phyloP scores from a whole-genome alignment of 1,140 invertebrate species.

The Papilio helenus region DNA sequence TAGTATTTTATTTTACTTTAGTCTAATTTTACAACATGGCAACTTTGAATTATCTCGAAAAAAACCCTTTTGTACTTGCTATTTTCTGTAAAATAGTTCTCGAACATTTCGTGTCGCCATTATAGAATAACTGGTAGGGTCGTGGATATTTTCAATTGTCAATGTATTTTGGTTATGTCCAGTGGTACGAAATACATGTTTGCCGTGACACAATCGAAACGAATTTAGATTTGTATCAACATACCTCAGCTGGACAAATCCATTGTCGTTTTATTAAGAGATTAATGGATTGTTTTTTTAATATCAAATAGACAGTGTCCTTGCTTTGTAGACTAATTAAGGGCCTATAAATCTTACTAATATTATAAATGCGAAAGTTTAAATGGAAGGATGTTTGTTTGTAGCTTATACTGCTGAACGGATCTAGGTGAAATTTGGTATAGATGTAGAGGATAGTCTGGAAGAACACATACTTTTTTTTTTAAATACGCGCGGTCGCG shows the following conservation, averaged over 20 bases:
- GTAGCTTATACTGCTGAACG: no score
- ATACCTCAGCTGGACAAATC: neutral
- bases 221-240: neutral
- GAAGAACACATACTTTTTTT: no score
- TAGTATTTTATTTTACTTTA: no score
- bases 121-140: neutral
- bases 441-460: no score
- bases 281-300: conserved; percentile 5
- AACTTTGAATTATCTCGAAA: no score
- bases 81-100: neutral
- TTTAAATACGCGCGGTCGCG: no score
- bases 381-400: no score
- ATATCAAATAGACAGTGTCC: neutral
- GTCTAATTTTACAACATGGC: no score
- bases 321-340: no score
- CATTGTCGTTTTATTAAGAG: neutral
- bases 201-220: neutral
- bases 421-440: no score
- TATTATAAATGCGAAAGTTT: no score
- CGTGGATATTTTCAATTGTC: neutral
- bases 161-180: neutral
- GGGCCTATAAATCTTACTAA: neutral
- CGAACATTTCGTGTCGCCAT: neutral
- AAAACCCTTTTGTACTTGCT: no score
- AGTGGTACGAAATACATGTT: neutral